Evolutionary conservation across 2,797 vertebrate species (phyloP).

Genomic region (Lophius americanus): DNA sequence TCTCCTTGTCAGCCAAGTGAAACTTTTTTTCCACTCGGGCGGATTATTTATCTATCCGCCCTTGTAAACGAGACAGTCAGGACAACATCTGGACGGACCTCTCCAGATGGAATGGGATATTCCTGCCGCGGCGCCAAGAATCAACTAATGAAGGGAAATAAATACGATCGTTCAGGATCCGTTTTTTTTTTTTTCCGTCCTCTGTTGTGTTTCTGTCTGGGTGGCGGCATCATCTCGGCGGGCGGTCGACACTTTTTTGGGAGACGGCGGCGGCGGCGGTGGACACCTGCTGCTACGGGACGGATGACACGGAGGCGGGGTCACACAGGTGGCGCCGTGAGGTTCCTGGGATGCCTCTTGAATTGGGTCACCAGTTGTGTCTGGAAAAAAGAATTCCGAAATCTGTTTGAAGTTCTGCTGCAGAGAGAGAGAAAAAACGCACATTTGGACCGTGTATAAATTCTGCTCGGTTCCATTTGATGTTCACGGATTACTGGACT

Average conservation of each 20-base stretch:
- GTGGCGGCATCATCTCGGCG: conserved; percentile 13
- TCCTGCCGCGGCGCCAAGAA: conserved; percentile 11
- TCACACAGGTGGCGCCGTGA: conserved; percentile 40
- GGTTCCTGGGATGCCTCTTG: conserved; percentile 25
- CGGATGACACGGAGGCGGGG: conserved; percentile 29
- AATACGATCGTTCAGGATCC: background rate
- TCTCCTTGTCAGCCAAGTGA: conserved; percentile 25
- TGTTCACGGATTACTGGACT: conserved; percentile 27
- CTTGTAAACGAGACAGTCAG: conserved; percentile 23
- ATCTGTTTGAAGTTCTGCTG: conserved; percentile 52
- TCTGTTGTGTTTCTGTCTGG: background rate
- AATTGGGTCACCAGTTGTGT: conserved; percentile 50
- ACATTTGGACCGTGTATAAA: conserved; percentile 8
- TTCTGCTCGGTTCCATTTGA: conserved; percentile 9
- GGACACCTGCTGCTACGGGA: conserved; percentile 37
- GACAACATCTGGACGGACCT: conserved; percentile 29
- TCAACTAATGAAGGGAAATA: background rate
- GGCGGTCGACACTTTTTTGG: conserved; percentile 29
- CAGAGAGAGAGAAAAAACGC: conserved; percentile 11
- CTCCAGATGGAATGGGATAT: conserved; percentile 11
- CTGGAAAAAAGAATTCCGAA: conserved; percentile 34
- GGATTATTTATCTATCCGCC: conserved; percentile 12
- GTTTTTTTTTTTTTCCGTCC: background rate
- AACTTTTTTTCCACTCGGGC: conserved; percentile 18
- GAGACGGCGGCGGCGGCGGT: conserved; percentile 31